A percentile compares a stretch with the other conserved stretches of the same genome.
phyloP scores from a whole-genome alignment of 2,888 invertebrate genomes.

The Drosophila koepferae region DNA sequence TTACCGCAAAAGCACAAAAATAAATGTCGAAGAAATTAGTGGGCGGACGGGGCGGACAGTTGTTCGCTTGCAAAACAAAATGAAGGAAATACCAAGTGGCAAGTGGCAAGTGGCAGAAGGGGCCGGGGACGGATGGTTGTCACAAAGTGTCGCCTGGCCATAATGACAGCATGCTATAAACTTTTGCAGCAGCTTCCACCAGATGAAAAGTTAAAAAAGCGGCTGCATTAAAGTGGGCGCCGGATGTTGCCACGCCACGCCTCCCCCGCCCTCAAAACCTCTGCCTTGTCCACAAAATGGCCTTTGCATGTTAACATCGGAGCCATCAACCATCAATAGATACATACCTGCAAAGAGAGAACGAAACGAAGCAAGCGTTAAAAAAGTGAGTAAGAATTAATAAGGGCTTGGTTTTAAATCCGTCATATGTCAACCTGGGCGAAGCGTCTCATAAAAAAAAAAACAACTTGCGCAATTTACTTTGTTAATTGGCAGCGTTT shows the following conservation, averaged over 20 bases:
- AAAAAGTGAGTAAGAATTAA: conserved; percentile 58
- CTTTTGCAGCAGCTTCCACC: conserved; percentile 51
- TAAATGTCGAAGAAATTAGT: conserved; percentile 76
- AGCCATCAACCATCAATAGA: conserved; percentile 52
- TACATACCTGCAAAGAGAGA: conserved; percentile 71
- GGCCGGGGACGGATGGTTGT: conserved; percentile 17
- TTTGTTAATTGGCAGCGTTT: conserved; percentile 76
- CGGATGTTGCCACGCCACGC: conserved; percentile 56
- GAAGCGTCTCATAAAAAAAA: conserved; percentile 27
- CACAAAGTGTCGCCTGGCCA: conserved; percentile 69
- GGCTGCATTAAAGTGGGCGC: conserved; percentile 52
- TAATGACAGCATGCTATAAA: conserved; percentile 78
- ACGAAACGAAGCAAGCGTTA: conserved; percentile 15
- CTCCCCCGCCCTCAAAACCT: neutral
- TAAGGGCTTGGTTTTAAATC: conserved; percentile 48
- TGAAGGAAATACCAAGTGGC: conserved; percentile 52
- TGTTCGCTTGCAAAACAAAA: conserved; percentile 44
- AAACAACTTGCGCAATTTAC: conserved; percentile 57
- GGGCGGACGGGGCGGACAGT: conserved; percentile 15
- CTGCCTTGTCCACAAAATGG: conserved; percentile 30
- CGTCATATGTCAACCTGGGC: conserved; percentile 38
- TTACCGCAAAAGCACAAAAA: conserved; percentile 77
- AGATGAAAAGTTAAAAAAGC: conserved; percentile 60
- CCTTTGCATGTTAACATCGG: conserved; percentile 42
- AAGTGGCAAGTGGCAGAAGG: neutral